Conservation (phyloP, 1,140 invertebrate genomes). For the Gryon sp. region DNA sequence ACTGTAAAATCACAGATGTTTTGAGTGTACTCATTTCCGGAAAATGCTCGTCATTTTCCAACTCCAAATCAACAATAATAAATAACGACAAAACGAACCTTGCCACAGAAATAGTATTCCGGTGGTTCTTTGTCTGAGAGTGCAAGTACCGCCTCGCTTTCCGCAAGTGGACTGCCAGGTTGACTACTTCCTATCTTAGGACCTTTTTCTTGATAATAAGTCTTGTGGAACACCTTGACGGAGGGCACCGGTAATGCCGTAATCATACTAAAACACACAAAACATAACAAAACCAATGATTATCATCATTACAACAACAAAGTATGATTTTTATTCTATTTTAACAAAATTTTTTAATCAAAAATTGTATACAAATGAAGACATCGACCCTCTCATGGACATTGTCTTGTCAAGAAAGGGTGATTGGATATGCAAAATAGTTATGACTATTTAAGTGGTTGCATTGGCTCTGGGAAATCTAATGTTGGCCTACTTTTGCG, state of each 20-base stretch:
- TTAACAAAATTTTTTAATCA: too few relatives aligned
- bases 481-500: slow-evolving; percentile 73
- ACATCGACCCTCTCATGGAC: too few relatives aligned
- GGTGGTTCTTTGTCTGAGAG: slow-evolving; percentile 77
- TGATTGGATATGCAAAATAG: background rate
- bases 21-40: too few relatives aligned
- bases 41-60: too few relatives aligned
- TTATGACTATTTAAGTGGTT: slow-evolving; percentile 27
- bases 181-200: slow-evolving; percentile 73
- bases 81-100: slow-evolving; percentile 82
- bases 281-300: slow-evolving; percentile 3
- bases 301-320: too few relatives aligned
- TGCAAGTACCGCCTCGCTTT: slow-evolving; percentile 73
- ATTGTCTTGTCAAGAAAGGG: too few relatives aligned
- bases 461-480: slow-evolving; percentile 29
- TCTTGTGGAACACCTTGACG: slow-evolving; percentile 78
- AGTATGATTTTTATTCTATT: too few relatives aligned
- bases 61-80: too few relatives aligned
- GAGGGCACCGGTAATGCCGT: slow-evolving; percentile 77
- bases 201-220: slow-evolving; percentile 76
- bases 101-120: slow-evolving; percentile 86
- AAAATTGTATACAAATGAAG: too few relatives aligned
- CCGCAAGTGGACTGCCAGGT: slow-evolving; percentile 74
- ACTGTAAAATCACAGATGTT: too few relatives aligned
- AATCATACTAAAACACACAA: slow-evolving; percentile 72